Conservation (phyloP, 2,888 invertebrate species). For the Oithona nana region DNA sequence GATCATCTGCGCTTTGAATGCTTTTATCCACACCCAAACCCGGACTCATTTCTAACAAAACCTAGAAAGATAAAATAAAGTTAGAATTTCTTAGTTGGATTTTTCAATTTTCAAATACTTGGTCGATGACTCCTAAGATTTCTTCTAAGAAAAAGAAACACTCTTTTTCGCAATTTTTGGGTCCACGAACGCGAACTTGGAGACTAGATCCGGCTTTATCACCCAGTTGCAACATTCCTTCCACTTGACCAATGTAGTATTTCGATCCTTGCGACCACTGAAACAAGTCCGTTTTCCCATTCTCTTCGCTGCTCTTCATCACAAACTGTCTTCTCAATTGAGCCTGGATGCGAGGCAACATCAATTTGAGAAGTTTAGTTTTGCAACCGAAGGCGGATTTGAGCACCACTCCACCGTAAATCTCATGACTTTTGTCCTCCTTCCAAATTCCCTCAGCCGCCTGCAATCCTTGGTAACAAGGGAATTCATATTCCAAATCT, state of each 20-base stretch:
- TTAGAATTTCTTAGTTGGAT: not conserved
- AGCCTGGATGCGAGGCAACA: constrained; percentile 43
- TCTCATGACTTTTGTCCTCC: constrained; percentile 33
- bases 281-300: constrained; percentile 41
- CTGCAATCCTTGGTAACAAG: constrained; percentile 46
- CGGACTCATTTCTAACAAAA: constrained; percentile 43
- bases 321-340: constrained; percentile 1
- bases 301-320: not conserved
- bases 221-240: constrained; percentile 44
- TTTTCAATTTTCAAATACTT: constrained; percentile 29
- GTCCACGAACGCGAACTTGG: constrained; percentile 46
- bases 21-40: constrained; percentile 44
- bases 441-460: constrained; percentile 45
- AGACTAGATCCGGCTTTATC: constrained; percentile 35
- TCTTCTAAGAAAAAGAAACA: constrained; percentile 51
- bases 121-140: constrained; percentile 40
- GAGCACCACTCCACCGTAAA: constrained; percentile 44
- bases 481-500: constrained; percentile 54
- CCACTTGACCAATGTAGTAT: constrained; percentile 44
- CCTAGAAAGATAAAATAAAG: constrained; percentile 30
- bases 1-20: constrained; percentile 35
- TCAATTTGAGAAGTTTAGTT: constrained; percentile 36
- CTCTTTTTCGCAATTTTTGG: constrained; percentile 34
- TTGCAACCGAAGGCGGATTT: constrained; percentile 33
- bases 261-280: constrained; percentile 54